These are phyloP conservation scores for Potamilus streckersoni DNA, from an alignment of 1,140 invertebrate species.

Conservation along the genomic window DNA sequence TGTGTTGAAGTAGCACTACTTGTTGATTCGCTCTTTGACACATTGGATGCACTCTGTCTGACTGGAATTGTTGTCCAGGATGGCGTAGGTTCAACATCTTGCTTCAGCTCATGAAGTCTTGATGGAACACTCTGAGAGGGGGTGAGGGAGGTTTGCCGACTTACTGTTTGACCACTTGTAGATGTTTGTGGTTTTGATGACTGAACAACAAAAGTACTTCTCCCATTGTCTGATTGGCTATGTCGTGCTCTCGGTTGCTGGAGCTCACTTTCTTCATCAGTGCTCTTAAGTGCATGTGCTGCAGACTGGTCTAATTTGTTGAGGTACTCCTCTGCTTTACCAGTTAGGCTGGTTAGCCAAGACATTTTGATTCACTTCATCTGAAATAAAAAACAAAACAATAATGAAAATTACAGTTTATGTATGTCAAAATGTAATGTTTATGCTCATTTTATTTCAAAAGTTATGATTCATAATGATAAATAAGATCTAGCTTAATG, in stretches of 20 bases:
- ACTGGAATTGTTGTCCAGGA: conserved; percentile 34
- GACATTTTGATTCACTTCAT: conserved; percentile 75
- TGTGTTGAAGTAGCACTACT: conserved; percentile 2
- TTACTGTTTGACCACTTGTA: conserved; percentile 8
- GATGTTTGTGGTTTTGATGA: not conserved
- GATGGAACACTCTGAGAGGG: conserved; percentile 48
- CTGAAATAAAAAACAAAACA: not conserved
- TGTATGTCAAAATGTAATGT: no score
- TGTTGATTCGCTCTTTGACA: not conserved
- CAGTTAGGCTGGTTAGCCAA: conserved; percentile 85
- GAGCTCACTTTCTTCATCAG: conserved; percentile 16
- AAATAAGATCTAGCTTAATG: no score
- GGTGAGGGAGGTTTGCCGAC: conserved; percentile 10
- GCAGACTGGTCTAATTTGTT: conserved; percentile 89
- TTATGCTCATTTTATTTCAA: no score
- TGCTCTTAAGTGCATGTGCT: conserved; percentile 74
- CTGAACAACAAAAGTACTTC: not conserved
- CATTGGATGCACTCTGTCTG: conserved; percentile 8
- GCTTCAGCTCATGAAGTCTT: conserved; percentile 27
- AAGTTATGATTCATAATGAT: no score
- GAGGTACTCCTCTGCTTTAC: conserved; percentile 84
- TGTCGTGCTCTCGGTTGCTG: not conserved
- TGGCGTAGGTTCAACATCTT: conserved; percentile 17
- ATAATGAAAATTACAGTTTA: no score
- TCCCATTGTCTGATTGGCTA: not conserved